Conservation (phyloP, 2,888 invertebrate species). For the Chrysodeixis includens region DNA sequence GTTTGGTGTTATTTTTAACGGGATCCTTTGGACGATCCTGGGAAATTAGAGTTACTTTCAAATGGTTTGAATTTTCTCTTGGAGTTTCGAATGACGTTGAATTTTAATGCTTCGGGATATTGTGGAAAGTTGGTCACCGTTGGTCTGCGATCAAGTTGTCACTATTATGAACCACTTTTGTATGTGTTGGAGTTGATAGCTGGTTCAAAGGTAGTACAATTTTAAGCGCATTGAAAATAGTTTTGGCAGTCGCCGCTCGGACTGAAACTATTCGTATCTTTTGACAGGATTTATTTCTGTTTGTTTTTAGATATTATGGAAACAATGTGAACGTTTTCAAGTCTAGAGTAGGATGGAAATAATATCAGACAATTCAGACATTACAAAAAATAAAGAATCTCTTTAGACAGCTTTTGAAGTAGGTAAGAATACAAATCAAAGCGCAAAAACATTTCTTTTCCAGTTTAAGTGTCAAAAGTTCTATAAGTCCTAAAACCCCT, state of each 20-base stretch:
- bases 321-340: not conserved
- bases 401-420: no score
- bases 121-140: constrained; percentile 27
- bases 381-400: no score
- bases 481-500: not conserved
- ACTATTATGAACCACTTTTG: constrained; percentile 11
- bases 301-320: not conserved
- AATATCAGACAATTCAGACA: no score
- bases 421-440: no score
- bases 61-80: constrained; percentile 26
- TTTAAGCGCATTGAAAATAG: constrained; percentile 2
- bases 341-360: no score
- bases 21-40: constrained; percentile 6
- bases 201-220: constrained; percentile 3
- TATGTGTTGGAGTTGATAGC: constrained; percentile 2
- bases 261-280: not conserved
- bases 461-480: not conserved
- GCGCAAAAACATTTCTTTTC: not conserved
- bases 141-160: constrained; percentile 30
- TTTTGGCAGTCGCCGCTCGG: not conserved
- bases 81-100: constrained; percentile 33
- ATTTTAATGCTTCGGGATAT: constrained; percentile 36
- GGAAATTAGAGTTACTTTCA: constrained; percentile 17
- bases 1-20: constrained; percentile 28
- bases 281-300: not conserved